Conservation (phyloP, 2,888 invertebrate species). For the Palloptera scutellata region DNA sequence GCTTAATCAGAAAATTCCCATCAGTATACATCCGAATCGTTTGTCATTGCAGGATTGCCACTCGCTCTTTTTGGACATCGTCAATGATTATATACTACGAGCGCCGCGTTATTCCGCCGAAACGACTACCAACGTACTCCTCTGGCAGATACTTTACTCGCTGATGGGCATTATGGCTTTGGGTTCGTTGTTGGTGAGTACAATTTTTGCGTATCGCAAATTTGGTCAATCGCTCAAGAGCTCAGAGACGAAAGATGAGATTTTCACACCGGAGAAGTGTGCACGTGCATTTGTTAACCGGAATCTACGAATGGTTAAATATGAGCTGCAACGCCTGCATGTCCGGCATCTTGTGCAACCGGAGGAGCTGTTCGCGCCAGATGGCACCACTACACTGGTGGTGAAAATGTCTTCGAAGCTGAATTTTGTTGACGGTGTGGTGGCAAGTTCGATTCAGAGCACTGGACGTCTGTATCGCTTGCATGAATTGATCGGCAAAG, state of each 20-base stretch:
- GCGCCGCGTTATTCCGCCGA: constrained; percentile 43
- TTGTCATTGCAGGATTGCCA: constrained; percentile 42
- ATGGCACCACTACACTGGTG: constrained; percentile 33
- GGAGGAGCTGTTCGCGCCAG: constrained; percentile 34
- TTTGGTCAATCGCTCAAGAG: constrained; percentile 14
- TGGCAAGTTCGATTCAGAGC: constrained; percentile 19
- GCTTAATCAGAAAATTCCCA: constrained; percentile 40
- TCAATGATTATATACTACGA: constrained; percentile 43
- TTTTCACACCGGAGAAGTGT: constrained; percentile 32
- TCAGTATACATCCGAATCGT: constrained; percentile 42
- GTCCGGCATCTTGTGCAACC: constrained; percentile 32
- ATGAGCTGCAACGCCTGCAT: constrained; percentile 35
- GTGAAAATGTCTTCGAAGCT: constrained; percentile 35
- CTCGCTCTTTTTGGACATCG: constrained; percentile 41
- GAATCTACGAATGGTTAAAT: constrained; percentile 34
- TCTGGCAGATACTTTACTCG: constrained; percentile 42
- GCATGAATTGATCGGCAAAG: constrained; percentile 27
- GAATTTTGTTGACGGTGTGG: constrained; percentile 31
- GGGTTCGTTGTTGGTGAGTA: constrained; percentile 27
- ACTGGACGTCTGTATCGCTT: constrained; percentile 35
- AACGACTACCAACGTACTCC: constrained; percentile 37
- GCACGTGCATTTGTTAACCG: constrained; percentile 32
- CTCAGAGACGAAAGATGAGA: constrained; percentile 9
- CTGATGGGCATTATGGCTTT: constrained; percentile 35
- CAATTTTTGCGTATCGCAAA: constrained; percentile 32